Evolutionary conservation across 1,140 invertebrate genomes (phyloP).

Genomic region (Heliothis subflexa): DNA sequence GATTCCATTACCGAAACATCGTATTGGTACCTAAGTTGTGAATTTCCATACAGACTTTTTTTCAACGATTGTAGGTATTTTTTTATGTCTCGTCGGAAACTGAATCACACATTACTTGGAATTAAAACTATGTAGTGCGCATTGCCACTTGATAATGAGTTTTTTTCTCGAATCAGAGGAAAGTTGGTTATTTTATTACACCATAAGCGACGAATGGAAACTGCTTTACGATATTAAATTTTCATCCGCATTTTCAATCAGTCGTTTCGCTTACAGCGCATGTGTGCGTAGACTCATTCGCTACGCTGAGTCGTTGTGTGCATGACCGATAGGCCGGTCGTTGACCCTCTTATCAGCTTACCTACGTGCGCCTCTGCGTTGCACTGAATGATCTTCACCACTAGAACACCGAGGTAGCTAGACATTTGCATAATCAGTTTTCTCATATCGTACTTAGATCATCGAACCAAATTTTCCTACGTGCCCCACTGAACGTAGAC

Average conservation of each 20-base stretch:
- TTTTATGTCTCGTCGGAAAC: conserved; percentile 20
- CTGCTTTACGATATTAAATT: conserved; percentile 42
- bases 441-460: not conserved
- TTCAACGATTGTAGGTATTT: not conserved
- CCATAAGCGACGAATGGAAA: conserved; percentile 11
- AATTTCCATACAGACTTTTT: not conserved
- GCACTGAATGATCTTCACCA: conserved; percentile 50
- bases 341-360: conserved; percentile 74
- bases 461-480: not conserved
- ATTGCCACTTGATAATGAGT: conserved; percentile 2
- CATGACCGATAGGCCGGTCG: conserved; percentile 77
- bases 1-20: not conserved
- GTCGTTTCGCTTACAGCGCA: conserved; percentile 52
- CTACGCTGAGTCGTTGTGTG: conserved; percentile 50
- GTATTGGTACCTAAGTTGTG: not conserved
- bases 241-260: conserved; percentile 49
- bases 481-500: conserved; percentile 6
- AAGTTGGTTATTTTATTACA: not conserved
- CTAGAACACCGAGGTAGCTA: not conserved
- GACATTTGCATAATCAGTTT: not conserved
- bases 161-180: conserved; percentile 2
- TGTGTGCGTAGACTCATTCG: conserved; percentile 39
- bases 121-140: not conserved
- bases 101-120: conserved; percentile 12
- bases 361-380: conserved; percentile 58